phyloP scores from a whole-genome alignment of 2,113 vertebrate genomes.

The Penelope pileata region DNA sequence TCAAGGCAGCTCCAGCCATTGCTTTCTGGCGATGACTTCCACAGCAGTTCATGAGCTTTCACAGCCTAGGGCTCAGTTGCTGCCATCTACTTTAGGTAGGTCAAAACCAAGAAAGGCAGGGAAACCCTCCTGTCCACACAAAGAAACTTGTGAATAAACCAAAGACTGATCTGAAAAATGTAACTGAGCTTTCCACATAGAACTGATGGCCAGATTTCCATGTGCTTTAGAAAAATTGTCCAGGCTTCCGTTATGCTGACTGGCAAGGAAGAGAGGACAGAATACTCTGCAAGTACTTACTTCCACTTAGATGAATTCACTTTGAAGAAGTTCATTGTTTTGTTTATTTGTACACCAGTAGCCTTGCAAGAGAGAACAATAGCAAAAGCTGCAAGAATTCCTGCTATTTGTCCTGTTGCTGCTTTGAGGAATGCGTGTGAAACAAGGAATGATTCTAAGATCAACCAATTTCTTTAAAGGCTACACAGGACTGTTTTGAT shows the following conservation, averaged over 20 bases:
- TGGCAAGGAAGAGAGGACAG: not conserved
- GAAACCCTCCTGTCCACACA: not conserved
- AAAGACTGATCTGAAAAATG: not conserved
- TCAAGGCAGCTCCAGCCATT: not conserved
- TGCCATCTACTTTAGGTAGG: conserved; percentile 5
- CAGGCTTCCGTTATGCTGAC: not conserved
- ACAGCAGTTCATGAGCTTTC: not conserved
- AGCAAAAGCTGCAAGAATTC: not conserved
- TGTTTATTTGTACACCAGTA: not conserved
- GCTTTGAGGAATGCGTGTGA: not conserved
- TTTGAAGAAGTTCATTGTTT: not conserved
- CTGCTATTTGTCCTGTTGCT: not conserved
- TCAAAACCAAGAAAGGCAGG: not conserved
- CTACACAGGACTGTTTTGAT: not conserved
- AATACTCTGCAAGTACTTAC: conserved; percentile 26
- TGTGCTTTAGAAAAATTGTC: not conserved
- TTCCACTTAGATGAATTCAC: not conserved
- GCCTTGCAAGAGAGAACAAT: not conserved
- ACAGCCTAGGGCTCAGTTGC: not conserved
- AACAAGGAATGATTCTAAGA: not conserved
- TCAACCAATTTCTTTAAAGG: not conserved
- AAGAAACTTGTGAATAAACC: not conserved
- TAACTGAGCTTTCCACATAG: not conserved
- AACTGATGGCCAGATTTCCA: not conserved
- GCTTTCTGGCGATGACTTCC: not conserved